These are phyloP conservation scores for Anastrepha obliqua DNA, from an alignment of 1,140 invertebrate species.

Conservation along the genomic window DNA sequence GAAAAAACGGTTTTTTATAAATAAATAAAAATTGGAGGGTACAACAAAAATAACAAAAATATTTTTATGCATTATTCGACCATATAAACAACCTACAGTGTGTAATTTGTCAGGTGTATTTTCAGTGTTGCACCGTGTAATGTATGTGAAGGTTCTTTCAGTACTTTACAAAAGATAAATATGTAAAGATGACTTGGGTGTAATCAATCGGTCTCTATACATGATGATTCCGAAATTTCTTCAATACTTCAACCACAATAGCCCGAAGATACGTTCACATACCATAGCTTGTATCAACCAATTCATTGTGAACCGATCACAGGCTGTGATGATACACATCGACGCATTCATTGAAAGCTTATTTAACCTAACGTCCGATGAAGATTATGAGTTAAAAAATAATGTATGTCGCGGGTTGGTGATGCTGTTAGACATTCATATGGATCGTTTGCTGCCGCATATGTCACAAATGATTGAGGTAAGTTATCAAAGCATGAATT, in stretches of 20 bases:
- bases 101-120: too few species aligned
- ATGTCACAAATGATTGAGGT: slow-evolving; percentile 97
- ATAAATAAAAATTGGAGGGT: too few species aligned
- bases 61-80: too few species aligned
- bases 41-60: too few species aligned
- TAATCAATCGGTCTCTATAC: slow-evolving; percentile 92
- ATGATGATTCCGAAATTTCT: slow-evolving; percentile 98
- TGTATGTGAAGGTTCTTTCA: slow-evolving; percentile 98
- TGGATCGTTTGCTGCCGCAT: slow-evolving; percentile 96
- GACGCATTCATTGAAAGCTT: slow-evolving; percentile 94
- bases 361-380: slow-evolving; percentile 86
- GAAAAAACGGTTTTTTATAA: too few species aligned
- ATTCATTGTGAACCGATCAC: slow-evolving; percentile 94
- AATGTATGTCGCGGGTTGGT: slow-evolving; percentile 98
- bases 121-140: too few species aligned
- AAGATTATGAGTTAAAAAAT: slow-evolving; percentile 92
- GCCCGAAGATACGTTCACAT: slow-evolving; percentile 97
- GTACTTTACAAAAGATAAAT: slow-evolving; percentile 99
- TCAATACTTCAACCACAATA: slow-evolving; percentile 96
- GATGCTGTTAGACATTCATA: slow-evolving; percentile 95
- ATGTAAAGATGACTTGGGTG: slow-evolving; percentile 97
- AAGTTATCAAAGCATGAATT: slow-evolving; percentile 63
- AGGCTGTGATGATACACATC: slow-evolving; percentile 94
- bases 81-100: too few species aligned
- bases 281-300: slow-evolving; percentile 98